Evolutionary conservation across 2,888 invertebrate genomes (phyloP).

Genomic region (Brassicogethes aeneus): DNA sequence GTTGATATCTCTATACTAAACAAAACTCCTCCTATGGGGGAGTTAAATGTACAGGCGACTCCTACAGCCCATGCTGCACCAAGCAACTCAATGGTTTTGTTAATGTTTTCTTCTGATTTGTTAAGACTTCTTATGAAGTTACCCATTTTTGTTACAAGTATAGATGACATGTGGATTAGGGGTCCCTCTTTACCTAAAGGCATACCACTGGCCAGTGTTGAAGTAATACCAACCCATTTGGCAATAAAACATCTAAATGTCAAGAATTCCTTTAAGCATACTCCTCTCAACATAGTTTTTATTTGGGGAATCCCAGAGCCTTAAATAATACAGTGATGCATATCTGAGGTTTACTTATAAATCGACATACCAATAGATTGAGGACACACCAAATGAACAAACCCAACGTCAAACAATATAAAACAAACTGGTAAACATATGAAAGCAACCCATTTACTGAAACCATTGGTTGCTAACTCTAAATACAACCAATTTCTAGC

Average conservation of each 20-base stretch:
- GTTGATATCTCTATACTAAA: constrained; percentile 98
- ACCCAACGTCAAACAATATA: constrained; percentile 87
- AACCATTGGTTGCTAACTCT: constrained; percentile 69
- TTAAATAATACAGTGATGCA: constrained; percentile 32
- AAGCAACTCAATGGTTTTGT: constrained; percentile 90
- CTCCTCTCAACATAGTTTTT: constrained; percentile 94
- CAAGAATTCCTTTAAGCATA: constrained; percentile 91
- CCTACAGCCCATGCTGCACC: constrained; percentile 96
- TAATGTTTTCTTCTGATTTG: constrained; percentile 89
- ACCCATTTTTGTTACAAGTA: constrained; percentile 83
- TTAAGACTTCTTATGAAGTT: constrained; percentile 85
- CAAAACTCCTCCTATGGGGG: constrained; percentile 92
- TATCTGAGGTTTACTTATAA: neutral
- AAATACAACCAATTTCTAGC: constrained; percentile 85
- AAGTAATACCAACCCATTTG: constrained; percentile 84
- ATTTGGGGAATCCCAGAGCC: constrained; percentile 97
- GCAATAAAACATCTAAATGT: constrained; percentile 88
- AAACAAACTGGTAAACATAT: constrained; percentile 81
- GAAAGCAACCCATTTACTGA: constrained; percentile 88
- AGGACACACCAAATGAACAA: constrained; percentile 90
- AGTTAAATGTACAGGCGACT: constrained; percentile 87
- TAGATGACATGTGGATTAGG: constrained; percentile 94
- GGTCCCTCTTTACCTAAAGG: constrained; percentile 98
- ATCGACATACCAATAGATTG: constrained; percentile 75
- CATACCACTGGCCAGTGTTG: constrained; percentile 88